Conservation (phyloP, 2,888 invertebrate species). For the Meghimatium bilineatum region DNA sequence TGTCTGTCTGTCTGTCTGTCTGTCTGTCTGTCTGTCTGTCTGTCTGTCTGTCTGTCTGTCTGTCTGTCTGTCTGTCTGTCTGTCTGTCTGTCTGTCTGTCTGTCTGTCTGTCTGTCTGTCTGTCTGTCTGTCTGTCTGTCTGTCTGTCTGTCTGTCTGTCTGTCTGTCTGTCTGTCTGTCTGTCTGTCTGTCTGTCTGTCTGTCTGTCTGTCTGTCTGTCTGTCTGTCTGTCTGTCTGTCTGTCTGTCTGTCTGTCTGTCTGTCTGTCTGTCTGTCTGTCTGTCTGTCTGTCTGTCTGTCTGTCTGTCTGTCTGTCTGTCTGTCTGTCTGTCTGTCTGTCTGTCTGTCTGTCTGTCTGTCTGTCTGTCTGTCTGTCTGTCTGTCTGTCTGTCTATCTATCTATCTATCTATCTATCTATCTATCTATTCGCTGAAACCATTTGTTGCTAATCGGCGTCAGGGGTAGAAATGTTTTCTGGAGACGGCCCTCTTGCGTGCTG, state of each 20-base stretch:
- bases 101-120: not conserved
- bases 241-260: constrained; percentile 18
- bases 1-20: constrained; percentile 5
- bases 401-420: no score
- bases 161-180: constrained; percentile 2
- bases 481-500: no score
- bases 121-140: no score
- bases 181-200: constrained; percentile 19
- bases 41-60: no score
- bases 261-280: constrained; percentile 18
- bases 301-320: constrained; percentile 19
- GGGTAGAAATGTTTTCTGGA: no score
- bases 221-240: constrained; percentile 18
- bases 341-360: constrained; percentile 19
- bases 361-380: constrained; percentile 5
- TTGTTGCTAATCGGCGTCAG: no score
- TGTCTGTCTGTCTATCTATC: no score
- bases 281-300: constrained; percentile 18
- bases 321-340: constrained; percentile 22
- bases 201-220: constrained; percentile 18
- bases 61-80: no score
- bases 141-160: no score
- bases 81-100: not conserved
- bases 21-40: constrained; percentile 3
- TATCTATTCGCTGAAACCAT: no score